Percentiles rank a stretch among this genome's conserved stretches.
These are phyloP conservation scores for Drosophila mayri DNA, from an alignment of 1,140 invertebrate species.

Conservation along the genomic window DNA sequence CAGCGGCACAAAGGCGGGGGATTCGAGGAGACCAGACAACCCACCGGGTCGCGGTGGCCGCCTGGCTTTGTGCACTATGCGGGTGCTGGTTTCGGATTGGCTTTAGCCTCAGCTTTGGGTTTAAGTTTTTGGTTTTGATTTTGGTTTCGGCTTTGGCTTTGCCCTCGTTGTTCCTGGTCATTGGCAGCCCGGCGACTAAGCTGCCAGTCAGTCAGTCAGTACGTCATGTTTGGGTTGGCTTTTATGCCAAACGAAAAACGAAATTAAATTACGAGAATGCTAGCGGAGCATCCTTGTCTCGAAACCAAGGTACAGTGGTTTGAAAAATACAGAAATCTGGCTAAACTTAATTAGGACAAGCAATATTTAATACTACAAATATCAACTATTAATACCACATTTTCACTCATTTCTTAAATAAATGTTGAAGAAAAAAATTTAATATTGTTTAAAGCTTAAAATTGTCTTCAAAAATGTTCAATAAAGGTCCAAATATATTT, in stretches of 20 bases:
- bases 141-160: slow-evolving; percentile 30
- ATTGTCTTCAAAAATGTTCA: too few relatives aligned
- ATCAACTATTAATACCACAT: too few relatives aligned
- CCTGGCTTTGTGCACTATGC: slow-evolving; percentile 58
- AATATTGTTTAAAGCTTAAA: too few relatives aligned
- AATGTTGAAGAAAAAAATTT: too few relatives aligned
- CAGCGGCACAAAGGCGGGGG: not conserved
- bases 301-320: slow-evolving; percentile 42
- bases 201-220: slow-evolving; percentile 56
- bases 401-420: too few relatives aligned
- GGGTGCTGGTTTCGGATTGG: slow-evolving; percentile 51
- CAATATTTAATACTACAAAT: too few relatives aligned
- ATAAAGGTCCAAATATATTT: too few relatives aligned
- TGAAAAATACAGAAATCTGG: not conserved
- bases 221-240: slow-evolving; percentile 66
- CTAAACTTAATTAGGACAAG: not conserved
- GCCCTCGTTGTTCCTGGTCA: slow-evolving; percentile 35
- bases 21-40: slow-evolving; percentile 18
- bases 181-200: slow-evolving; percentile 32
- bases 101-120: not conserved
- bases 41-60: slow-evolving; percentile 39
- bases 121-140: slow-evolving; percentile 7
- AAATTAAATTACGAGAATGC: slow-evolving; percentile 42
- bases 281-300: slow-evolving; percentile 27
- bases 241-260: slow-evolving; percentile 55